Evolutionary conservation across 2,888 invertebrate genomes (phyloP).

Genomic region (Baronia brevicornis): DNA sequence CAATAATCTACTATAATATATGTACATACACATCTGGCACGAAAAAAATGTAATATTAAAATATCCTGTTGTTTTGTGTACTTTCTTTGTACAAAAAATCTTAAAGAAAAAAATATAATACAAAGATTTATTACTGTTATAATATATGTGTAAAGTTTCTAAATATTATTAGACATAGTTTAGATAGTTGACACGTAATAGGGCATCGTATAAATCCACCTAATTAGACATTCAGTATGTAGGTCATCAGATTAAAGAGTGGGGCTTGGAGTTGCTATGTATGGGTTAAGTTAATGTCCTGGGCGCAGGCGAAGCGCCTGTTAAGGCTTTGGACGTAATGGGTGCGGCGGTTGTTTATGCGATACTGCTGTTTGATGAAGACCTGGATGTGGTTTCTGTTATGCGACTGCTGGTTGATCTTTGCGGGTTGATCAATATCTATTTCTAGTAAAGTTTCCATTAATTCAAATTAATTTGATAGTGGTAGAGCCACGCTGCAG

Average conservation of each 20-base stretch:
- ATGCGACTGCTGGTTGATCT: no score
- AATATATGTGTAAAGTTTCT: constrained; percentile 3
- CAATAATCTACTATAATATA: no score
- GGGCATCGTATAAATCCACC: constrained; percentile 23
- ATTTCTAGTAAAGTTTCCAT: no score
- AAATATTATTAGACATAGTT: constrained; percentile 7
- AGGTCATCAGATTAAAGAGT: constrained; percentile 58
- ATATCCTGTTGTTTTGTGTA: no score
- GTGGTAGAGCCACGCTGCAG: no score
- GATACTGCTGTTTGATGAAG: constrained; percentile 6
- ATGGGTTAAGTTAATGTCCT: constrained; percentile 51
- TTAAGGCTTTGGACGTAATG: constrained; percentile 17
- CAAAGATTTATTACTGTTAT: constrained; percentile 14
- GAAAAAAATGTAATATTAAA: no score
- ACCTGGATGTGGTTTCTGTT: neutral
- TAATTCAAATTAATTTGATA: no score
- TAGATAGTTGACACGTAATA: constrained; percentile 13
- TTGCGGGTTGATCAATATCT: no score
- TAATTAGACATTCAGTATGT: constrained; percentile 50
- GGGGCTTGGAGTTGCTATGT: constrained; percentile 32
- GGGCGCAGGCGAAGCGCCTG: constrained; percentile 39
- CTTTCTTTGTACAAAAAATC: no score
- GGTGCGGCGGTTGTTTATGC: constrained; percentile 7
- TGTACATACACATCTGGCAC: no score
- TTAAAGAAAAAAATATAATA: no score